These are phyloP conservation scores for Salvelinus sp. DNA, from an alignment of 2,113 vertebrate genomes.

Conservation along the genomic window DNA sequence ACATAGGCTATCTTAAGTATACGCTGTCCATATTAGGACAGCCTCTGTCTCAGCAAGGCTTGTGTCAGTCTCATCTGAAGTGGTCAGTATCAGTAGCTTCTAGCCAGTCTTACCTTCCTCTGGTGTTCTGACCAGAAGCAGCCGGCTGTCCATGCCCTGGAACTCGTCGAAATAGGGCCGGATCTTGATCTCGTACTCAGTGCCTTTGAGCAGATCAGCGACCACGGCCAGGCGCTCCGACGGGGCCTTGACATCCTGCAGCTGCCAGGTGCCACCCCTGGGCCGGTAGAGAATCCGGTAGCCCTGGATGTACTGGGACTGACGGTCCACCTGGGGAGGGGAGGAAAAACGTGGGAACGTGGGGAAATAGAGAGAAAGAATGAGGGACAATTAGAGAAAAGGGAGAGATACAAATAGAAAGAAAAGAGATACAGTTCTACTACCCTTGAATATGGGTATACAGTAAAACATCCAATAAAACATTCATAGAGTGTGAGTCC, in stretches of 20 bases:
- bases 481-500: too few relatives aligned
- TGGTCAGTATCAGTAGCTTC: not conserved
- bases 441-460: too few relatives aligned
- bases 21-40: too few relatives aligned
- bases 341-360: not conserved
- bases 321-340: constrained; percentile 81
- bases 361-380: too few relatives aligned
- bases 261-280: constrained; percentile 79
- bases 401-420: not conserved
- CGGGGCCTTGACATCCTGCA: constrained; percentile 74
- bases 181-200: constrained; percentile 90
- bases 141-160: constrained; percentile 85
- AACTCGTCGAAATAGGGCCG: constrained; percentile 88
- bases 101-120: constrained; percentile 84
- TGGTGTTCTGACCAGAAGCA: constrained; percentile 73
- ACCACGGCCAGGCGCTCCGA: constrained; percentile 79
- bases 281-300: constrained; percentile 87
- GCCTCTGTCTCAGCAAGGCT: too few relatives aligned
- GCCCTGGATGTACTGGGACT: constrained; percentile 85
- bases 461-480: too few relatives aligned
- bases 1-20: too few relatives aligned
- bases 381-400: not conserved
- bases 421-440: too few relatives aligned
- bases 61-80: too few relatives aligned
- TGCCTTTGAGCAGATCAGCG: constrained; percentile 79